Percentiles rank a stretch among this genome's conserved stretches.
Evolutionary conservation across 2,888 invertebrate species (phyloP).

Genomic region (Vandiemenella viatica): DNA sequence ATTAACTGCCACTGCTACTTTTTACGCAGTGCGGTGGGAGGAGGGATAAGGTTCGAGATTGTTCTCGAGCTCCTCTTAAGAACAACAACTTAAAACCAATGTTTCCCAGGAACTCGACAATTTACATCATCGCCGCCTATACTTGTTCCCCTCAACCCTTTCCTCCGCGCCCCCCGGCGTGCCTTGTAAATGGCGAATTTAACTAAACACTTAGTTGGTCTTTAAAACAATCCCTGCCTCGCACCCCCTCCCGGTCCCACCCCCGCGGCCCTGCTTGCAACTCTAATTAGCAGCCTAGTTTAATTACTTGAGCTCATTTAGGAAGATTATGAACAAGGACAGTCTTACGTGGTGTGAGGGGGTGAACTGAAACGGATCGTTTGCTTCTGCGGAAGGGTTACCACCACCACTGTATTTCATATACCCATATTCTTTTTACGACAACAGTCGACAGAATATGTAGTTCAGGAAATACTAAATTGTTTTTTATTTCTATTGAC

Average conservation of each 20-base stretch:
- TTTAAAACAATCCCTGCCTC: conserved; percentile 16
- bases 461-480: too few relatives aligned
- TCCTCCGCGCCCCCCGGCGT: neutral
- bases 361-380: too few relatives aligned
- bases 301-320: conserved; percentile 14
- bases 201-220: conserved; percentile 14
- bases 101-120: neutral
- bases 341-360: neutral
- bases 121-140: neutral
- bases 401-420: too few relatives aligned
- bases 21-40: neutral
- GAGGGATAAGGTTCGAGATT: neutral
- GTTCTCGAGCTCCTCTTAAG: neutral
- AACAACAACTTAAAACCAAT: neutral
- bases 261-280: conserved; percentile 1
- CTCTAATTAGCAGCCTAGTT: conserved; percentile 2
- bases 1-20: neutral
- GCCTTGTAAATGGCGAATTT: conserved; percentile 11
- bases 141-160: neutral
- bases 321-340: conserved; percentile 11
- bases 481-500: too few relatives aligned
- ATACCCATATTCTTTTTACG: too few relatives aligned
- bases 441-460: too few relatives aligned
- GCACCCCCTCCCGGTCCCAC: too few relatives aligned
- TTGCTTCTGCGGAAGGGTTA: too few relatives aligned